A percentile compares a stretch with the other conserved stretches of the same genome.
phyloP scores from a whole-genome alignment of 2,888 invertebrate genomes.

The Phorcus lineatus region DNA sequence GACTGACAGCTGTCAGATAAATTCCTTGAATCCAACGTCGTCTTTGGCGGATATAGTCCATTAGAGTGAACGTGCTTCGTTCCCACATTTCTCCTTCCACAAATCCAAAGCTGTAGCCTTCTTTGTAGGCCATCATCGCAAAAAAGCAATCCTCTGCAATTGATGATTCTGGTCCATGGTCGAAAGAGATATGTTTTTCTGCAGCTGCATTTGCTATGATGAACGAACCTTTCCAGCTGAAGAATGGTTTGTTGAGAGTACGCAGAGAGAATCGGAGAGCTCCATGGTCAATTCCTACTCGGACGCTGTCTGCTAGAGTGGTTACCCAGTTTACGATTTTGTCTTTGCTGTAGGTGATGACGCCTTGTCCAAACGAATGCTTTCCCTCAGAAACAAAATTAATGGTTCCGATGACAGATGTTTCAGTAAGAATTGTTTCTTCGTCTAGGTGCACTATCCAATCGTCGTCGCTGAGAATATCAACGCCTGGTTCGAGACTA shows the following conservation, averaged over 20 bases:
- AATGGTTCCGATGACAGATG: constrained; percentile 65
- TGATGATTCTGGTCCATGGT: constrained; percentile 63
- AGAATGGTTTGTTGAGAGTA: constrained; percentile 54
- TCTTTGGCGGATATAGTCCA: constrained; percentile 58
- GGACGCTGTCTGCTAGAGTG: constrained; percentile 56
- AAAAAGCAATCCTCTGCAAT: constrained; percentile 69
- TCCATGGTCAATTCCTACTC: constrained; percentile 61
- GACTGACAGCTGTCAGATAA: constrained; percentile 49
- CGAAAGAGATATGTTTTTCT: constrained; percentile 57
- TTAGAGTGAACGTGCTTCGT: constrained; percentile 58
- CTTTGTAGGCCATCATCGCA: constrained; percentile 58
- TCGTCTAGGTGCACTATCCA: constrained; percentile 71
- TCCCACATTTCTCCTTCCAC: constrained; percentile 67
- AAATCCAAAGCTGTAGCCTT: constrained; percentile 61
- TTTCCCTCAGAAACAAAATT: constrained; percentile 65
- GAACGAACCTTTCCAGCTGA: constrained; percentile 65
- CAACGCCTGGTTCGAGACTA: constrained; percentile 54
- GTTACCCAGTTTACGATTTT: constrained; percentile 61
- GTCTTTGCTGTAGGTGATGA: constrained; percentile 62
- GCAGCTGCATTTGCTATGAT: constrained; percentile 58
- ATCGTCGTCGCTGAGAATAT: constrained; percentile 62
- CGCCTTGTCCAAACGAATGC: constrained; percentile 65
- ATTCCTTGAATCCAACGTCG: constrained; percentile 64
- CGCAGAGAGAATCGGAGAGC: constrained; percentile 53
- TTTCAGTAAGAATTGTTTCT: constrained; percentile 66